Evolutionary conservation across 2,113 vertebrate genomes (phyloP).

Genomic region (Asarcornis scutulata): DNA sequence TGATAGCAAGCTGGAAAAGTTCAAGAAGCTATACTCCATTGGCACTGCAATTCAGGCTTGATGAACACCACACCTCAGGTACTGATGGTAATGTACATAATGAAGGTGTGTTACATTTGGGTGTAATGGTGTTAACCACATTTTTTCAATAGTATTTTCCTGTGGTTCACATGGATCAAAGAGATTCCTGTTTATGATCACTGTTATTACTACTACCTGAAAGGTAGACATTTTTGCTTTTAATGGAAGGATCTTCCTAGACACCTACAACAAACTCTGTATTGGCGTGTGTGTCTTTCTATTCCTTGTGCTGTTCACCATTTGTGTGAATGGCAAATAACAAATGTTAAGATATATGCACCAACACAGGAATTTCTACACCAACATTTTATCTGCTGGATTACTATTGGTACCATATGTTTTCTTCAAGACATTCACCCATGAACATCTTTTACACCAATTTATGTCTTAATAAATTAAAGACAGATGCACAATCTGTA

Average conservation of each 20-base stretch:
- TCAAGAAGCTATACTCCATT: neutral
- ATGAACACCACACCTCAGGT: neutral
- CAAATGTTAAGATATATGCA: neutral
- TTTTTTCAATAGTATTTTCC: neutral
- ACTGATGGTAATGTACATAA: neutral
- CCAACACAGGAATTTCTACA: neutral
- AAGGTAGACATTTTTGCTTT: neutral
- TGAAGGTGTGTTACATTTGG: fast-evolving
- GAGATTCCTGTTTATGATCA: neutral
- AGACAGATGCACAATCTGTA: neutral
- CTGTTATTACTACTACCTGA: neutral
- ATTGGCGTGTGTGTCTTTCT: fast-evolving
- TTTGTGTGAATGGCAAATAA: neutral
- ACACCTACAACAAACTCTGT: neutral
- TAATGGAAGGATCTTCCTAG: neutral
- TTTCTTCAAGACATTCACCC: neutral
- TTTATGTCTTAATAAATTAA: neutral
- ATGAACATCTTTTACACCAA: neutral
- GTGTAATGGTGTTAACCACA: neutral
- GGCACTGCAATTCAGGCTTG: neutral
- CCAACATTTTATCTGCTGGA: neutral
- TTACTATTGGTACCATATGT: neutral
- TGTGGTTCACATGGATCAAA: neutral
- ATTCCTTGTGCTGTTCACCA: neutral
- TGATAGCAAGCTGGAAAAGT: neutral